Percentiles rank a stretch among this genome's conserved stretches.
Conservation (phyloP, 2,113 vertebrate genomes). For the Xyliphius kryptos region DNA sequence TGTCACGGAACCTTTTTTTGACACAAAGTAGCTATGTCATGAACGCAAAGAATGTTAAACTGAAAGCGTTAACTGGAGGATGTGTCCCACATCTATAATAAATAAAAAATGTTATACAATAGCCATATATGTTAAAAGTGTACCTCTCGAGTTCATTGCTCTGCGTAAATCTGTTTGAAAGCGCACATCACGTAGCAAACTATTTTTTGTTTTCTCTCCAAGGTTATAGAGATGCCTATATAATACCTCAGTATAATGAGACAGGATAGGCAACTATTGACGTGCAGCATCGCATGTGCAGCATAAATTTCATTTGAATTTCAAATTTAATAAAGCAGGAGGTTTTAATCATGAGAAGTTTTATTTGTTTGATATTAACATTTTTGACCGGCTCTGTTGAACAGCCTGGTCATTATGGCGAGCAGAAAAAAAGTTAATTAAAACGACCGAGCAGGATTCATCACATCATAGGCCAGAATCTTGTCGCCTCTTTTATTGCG, state of each 20-base stretch:
- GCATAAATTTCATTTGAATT: conserved; percentile 99
- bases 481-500: conserved; percentile 96
- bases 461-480: conserved; percentile 98
- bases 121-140: too few relatives aligned
- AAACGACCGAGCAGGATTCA: conserved; percentile 99
- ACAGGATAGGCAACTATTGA: conserved; percentile 70
- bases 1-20: too few relatives aligned
- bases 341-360: conserved; percentile 99
- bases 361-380: conserved; percentile 99
- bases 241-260: conserved; percentile 72
- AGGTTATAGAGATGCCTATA: too few relatives aligned
- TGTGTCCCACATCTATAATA: too few relatives aligned
- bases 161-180: too few relatives aligned
- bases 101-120: too few relatives aligned
- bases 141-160: too few relatives aligned
- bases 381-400: conserved; percentile 99
- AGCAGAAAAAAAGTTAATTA: conserved; percentile 99
- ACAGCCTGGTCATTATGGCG: conserved; percentile 99
- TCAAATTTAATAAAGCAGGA: conserved; percentile 99
- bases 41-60: too few relatives aligned
- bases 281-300: conserved; percentile 83
- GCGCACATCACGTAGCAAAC: too few relatives aligned
- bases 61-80: too few relatives aligned
- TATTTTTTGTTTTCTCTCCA: too few relatives aligned
- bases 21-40: too few relatives aligned